Evolutionary conservation across 2,888 invertebrate species (phyloP).

Genomic region (Metacarcinus magister): DNA sequence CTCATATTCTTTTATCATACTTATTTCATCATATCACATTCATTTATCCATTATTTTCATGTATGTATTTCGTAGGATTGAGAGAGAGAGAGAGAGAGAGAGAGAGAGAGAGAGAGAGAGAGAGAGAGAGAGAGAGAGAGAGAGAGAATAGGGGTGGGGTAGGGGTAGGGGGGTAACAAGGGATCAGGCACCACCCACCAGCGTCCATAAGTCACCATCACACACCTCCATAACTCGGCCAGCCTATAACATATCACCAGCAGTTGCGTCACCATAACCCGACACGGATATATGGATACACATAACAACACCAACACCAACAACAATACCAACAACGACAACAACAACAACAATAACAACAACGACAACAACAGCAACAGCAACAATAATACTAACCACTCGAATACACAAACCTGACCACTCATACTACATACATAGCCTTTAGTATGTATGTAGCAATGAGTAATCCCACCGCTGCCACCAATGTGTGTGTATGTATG

Average conservation of each 20-base stretch:
- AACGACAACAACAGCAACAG: background rate
- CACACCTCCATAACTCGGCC: slow-evolving; percentile 20
- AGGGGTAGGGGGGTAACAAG: background rate
- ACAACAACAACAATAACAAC: background rate
- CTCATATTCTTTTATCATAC: background rate
- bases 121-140: slow-evolving; percentile 26
- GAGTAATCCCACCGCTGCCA: background rate
- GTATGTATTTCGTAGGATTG: background rate
- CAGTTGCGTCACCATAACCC: slow-evolving; percentile 30
- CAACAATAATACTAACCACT: background rate
- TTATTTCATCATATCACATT: background rate
- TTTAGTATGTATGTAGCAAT: background rate
- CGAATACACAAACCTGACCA: background rate
- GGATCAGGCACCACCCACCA: background rate
- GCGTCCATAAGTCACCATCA: slow-evolving; percentile 30
- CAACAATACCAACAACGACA: background rate
- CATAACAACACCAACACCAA: slow-evolving; percentile 6
- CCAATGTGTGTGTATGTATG: background rate
- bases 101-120: slow-evolving; percentile 26
- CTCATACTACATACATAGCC: background rate
- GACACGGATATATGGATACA: slow-evolving; percentile 5
- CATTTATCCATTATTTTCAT: background rate
- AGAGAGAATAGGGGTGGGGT: background rate
- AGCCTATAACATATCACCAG: background rate
- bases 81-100: background rate